Evolutionary conservation across 1,140 invertebrate genomes (phyloP).

Genomic region (Ctenoplectra terminalis): DNA sequence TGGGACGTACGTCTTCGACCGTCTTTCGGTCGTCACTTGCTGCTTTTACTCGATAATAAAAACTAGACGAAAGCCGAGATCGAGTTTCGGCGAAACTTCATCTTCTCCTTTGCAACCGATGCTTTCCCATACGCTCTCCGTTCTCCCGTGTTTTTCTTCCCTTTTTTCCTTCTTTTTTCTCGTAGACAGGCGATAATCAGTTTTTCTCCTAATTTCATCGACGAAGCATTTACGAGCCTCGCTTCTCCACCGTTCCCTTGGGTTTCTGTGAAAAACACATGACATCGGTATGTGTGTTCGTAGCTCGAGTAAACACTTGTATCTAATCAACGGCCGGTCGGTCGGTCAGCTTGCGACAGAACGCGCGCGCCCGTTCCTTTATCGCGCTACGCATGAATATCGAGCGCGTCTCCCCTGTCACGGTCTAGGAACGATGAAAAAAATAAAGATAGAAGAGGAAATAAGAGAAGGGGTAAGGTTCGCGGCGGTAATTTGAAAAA

Average conservation of each 20-base stretch:
- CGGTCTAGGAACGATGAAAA: not conserved
- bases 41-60: conserved; percentile 37
- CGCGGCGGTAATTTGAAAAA: not conserved
- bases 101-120: not conserved
- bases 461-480: not conserved
- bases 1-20: not conserved
- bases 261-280: conserved; percentile 42
- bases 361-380: conserved; percentile 14
- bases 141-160: no score
- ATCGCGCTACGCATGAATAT: conserved; percentile 23
- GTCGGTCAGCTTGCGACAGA: conserved; percentile 48
- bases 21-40: no score
- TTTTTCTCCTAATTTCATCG: conserved; percentile 48
- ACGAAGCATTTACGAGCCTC: conserved; percentile 20
- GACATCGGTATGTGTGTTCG: conserved; percentile 42
- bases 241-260: not conserved
- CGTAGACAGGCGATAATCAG: conserved; percentile 29
- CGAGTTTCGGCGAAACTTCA: conserved; percentile 29
- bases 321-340: conserved; percentile 51
- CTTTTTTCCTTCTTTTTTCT: not conserved
- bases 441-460: conserved; percentile 6
- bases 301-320: conserved; percentile 53
- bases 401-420: not conserved
- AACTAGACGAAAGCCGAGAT: conserved; percentile 31
- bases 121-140: not conserved